Conservation (phyloP, 1,140 invertebrate species). For the Trichoplusia ni region DNA sequence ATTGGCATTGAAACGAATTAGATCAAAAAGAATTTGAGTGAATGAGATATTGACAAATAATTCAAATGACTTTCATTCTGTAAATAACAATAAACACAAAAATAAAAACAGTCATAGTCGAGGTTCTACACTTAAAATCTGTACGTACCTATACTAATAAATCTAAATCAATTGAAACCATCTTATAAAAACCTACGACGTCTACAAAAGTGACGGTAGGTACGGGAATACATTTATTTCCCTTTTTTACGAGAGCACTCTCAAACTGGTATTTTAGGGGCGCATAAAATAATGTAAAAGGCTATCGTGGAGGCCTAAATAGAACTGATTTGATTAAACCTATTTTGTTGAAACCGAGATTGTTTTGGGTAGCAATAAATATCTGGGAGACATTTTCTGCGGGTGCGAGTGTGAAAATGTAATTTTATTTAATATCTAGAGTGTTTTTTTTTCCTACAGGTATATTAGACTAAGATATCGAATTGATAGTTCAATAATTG, state of each 20-base stretch:
- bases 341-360: constrained; percentile 11
- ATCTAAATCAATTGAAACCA: neutral
- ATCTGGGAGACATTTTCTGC: neutral
- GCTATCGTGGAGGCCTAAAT: constrained; percentile 10
- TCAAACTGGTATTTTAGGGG: constrained; percentile 4
- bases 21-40: no score
- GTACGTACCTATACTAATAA: neutral
- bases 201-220: neutral
- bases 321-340: constrained; percentile 9
- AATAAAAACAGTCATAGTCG: no score
- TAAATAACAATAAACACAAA: no score
- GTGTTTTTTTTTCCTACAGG: no score
- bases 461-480: no score
- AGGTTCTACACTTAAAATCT: neutral
- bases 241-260: constrained; percentile 19
- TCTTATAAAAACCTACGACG: neutral
- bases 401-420: neutral
- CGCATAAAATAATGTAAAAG: constrained; percentile 24
- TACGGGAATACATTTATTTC: constrained; percentile 21
- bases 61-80: no score
- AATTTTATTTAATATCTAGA: neutral
- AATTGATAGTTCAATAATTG: no score
- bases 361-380: neutral
- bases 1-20: no score
- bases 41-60: no score